Percentiles rank a stretch among this genome's conserved stretches.
Conservation (phyloP, 2,888 invertebrate species). For the Aproaerema taeniolella region DNA sequence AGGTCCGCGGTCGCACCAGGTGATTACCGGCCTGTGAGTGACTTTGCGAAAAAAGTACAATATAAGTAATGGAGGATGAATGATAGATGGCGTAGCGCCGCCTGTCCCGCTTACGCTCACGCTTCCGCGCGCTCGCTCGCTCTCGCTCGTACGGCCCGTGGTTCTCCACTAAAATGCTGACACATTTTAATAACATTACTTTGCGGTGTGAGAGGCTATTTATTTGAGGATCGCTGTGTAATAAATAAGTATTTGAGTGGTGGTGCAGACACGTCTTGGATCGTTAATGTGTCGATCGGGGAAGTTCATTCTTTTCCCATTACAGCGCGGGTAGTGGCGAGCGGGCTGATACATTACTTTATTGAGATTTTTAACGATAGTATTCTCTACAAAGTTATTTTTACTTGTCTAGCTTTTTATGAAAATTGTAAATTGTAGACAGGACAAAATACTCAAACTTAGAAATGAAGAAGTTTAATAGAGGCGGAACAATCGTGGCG, state of each 20-base stretch:
- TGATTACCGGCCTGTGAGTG: constrained; percentile 76
- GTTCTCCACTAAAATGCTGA: constrained; percentile 66
- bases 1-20: constrained; percentile 70
- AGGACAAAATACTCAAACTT: background rate
- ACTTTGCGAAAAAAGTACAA: constrained; percentile 77
- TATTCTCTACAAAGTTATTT: background rate
- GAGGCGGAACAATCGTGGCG: background rate
- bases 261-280: constrained; percentile 56
- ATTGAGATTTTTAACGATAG: constrained; percentile 20
- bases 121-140: constrained; percentile 33
- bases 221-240: constrained; percentile 64
- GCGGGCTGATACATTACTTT: constrained; percentile 24
- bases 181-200: constrained; percentile 77
- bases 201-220: constrained; percentile 69
- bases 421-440: background rate
- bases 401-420: background rate
- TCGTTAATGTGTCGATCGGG: constrained; percentile 61
- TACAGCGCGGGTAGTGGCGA: constrained; percentile 30
- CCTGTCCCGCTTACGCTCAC: constrained; percentile 37
- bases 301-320: constrained; percentile 60
- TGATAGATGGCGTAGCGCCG: constrained; percentile 68
- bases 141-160: constrained; percentile 22
- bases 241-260: constrained; percentile 71
- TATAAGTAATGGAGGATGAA: constrained; percentile 78
- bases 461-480: constrained; percentile 1